Percentiles rank a stretch among this genome's conserved stretches.
phyloP scores from a whole-genome alignment of 2,888 invertebrate species.

The Thera obeliscata region DNA sequence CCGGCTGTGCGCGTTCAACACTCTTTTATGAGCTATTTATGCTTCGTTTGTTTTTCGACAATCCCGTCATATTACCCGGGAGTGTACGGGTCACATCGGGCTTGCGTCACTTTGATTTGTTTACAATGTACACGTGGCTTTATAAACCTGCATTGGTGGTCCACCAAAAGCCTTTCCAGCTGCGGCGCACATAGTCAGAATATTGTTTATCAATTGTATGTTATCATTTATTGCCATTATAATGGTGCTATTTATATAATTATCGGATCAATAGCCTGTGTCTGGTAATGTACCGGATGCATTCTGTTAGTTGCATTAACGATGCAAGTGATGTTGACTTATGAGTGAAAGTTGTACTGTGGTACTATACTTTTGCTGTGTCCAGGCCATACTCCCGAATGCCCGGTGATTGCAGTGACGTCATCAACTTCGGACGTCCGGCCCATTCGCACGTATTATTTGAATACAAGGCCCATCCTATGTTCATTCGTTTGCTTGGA shows the following conservation, averaged over 20 bases:
- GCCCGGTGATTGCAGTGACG: conserved; percentile 36
- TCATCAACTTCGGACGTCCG: conserved; percentile 47
- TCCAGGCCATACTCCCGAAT: conserved; percentile 35
- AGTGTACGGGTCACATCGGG: conserved; percentile 17
- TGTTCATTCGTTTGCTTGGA: conserved; percentile 59
- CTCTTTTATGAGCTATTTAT: conserved; percentile 49
- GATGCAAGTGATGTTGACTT: neutral
- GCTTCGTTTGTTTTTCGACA: conserved; percentile 65
- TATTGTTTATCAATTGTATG: no score
- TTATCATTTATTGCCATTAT: no score
- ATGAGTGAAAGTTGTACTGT: neutral
- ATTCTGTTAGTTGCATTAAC: neutral
- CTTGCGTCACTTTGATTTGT: conserved; percentile 10
- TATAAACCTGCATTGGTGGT: neutral
- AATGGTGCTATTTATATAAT: no score
- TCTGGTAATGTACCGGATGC: neutral
- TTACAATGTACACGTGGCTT: neutral
- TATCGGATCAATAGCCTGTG: neutral
- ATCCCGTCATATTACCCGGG: conserved; percentile 43
- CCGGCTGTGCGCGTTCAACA: conserved; percentile 30
- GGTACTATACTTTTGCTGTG: conserved; percentile 11
- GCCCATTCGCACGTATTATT: conserved; percentile 58
- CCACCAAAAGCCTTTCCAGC: no score
- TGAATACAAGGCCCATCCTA: conserved; percentile 52
- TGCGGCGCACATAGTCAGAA: no score